Percentiles rank a stretch among this genome's conserved stretches.
Evolutionary conservation across 2,113 vertebrate species (phyloP).

Genomic region (Tupaia tana): DNA sequence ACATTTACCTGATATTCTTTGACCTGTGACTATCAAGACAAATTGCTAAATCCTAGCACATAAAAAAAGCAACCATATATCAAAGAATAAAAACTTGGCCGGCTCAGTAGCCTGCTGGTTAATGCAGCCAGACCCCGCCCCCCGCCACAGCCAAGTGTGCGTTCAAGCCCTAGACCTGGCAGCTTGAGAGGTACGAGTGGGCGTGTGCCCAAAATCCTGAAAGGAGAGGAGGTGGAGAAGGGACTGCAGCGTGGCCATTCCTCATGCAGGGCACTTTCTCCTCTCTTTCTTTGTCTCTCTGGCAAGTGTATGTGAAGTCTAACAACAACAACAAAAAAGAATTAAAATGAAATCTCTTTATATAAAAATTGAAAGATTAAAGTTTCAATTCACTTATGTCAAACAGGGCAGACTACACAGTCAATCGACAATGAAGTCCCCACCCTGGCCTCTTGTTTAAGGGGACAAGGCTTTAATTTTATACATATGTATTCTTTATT

Average conservation of each 20-base stretch:
- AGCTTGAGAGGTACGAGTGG: too few species aligned
- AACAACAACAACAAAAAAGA: neutral
- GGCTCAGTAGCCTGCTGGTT: too few species aligned
- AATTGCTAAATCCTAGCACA: conserved; percentile 2
- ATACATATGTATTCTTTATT: neutral
- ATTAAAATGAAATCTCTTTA: conserved; percentile 3
- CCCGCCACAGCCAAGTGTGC: too few species aligned
- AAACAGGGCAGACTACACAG: neutral
- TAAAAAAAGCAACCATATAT: neutral
- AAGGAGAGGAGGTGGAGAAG: too few species aligned
- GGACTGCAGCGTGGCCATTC: too few species aligned
- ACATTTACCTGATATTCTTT: neutral
- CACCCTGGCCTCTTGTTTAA: neutral
- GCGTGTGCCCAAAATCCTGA: too few species aligned
- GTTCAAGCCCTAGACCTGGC: too few species aligned
- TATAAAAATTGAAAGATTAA: neutral
- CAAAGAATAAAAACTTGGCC: neutral
- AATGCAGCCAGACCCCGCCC: too few species aligned
- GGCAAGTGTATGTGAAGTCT: too few species aligned
- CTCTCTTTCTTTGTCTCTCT: too few species aligned
- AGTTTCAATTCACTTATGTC: neutral
- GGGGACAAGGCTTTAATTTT: neutral
- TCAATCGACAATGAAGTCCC: neutral
- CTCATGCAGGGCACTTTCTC: too few species aligned
- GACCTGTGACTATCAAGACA: neutral